phyloP scores from a whole-genome alignment of 2,888 invertebrate species.

The Bugula neritina region DNA sequence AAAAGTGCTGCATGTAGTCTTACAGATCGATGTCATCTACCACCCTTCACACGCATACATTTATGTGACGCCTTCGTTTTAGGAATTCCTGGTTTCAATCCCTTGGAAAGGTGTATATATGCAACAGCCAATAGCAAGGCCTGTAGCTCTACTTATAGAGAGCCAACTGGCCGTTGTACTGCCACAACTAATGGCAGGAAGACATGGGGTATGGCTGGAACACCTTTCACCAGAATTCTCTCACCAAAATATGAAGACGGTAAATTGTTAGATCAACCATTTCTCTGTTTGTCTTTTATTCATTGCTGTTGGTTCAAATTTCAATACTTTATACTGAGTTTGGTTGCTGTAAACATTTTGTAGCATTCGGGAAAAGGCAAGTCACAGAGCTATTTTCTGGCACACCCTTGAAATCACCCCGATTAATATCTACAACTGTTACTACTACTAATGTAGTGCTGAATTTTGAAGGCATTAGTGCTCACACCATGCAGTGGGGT shows the following conservation, averaged over 20 bases:
- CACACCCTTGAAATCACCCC: neutral
- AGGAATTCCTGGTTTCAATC: too few species aligned
- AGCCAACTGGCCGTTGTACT: neutral
- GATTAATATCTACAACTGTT: neutral
- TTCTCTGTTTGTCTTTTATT: neutral
- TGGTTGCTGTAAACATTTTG: too few species aligned
- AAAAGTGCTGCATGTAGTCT: too few species aligned
- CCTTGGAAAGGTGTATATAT: neutral
- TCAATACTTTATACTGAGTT: too few species aligned
- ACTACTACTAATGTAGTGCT: neutral
- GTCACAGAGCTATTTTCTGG: neutral
- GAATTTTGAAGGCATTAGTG: neutral
- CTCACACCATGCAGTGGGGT: conserved; percentile 19
- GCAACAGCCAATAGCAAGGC: neutral
- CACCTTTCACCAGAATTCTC: conserved; percentile 9
- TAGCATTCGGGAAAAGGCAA: neutral
- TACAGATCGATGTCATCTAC: too few species aligned
- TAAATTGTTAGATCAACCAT: neutral
- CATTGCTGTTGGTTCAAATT: neutral
- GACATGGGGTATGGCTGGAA: conserved; percentile 18
- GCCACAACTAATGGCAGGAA: neutral
- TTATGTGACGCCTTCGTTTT: too few species aligned
- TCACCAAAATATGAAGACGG: conserved; percentile 18
- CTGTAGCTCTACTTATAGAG: conserved; percentile 1
- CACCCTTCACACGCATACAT: too few species aligned